Conservation (phyloP, 2,113 vertebrate species). For the Ursus arctos region DNA sequence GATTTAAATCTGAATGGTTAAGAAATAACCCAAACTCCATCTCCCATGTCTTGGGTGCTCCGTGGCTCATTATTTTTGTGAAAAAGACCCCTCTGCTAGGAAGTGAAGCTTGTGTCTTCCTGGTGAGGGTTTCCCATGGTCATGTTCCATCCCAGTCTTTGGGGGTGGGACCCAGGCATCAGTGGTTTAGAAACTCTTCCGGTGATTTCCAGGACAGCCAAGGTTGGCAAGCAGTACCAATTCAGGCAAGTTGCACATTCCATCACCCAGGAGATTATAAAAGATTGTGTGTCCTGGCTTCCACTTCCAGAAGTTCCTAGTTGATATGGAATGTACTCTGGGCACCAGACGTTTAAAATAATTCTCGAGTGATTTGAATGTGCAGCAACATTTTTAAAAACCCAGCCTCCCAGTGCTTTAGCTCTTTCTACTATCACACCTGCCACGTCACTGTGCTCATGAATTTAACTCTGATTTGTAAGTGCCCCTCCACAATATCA, state of each 20-base stretch:
- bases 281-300: neutral
- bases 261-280: neutral
- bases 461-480: neutral
- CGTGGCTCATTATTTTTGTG: neutral
- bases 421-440: neutral
- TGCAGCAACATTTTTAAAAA: neutral
- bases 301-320: neutral
- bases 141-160: neutral
- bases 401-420: no score
- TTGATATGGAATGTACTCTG: neutral
- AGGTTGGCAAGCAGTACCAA: neutral
- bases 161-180: neutral
- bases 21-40: neutral
- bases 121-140: neutral
- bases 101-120: neutral
- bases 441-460: no score
- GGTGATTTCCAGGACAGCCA: neutral
- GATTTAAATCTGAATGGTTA: neutral
- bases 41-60: neutral
- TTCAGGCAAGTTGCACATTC: neutral
- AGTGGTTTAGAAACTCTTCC: neutral
- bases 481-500: accelerated
- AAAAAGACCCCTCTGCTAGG: neutral
- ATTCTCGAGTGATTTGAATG: neutral
- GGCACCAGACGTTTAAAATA: neutral